phyloP scores from a whole-genome alignment of 64 coral and sea anemone species.

The Actinia tenebrosa region DNA sequence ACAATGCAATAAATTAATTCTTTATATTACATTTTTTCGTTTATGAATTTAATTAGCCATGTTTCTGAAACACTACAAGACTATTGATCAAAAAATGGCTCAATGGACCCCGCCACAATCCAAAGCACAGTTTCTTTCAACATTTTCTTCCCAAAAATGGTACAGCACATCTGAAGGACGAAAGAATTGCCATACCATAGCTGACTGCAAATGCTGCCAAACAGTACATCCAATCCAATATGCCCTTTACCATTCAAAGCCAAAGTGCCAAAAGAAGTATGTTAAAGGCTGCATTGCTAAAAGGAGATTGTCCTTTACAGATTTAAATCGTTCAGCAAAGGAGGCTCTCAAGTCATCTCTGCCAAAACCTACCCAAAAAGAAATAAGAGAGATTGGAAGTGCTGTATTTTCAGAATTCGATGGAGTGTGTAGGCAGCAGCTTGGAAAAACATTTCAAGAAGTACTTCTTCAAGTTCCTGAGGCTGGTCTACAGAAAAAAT shows the following conservation, averaged over 20 bases:
- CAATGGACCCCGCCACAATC: background rate
- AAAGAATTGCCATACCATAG: background rate
- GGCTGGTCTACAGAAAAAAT: background rate
- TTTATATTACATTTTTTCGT: background rate
- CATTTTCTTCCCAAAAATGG: constrained; percentile 3
- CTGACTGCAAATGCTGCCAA: background rate
- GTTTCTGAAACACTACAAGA: background rate
- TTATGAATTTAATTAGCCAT: background rate
- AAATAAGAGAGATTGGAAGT: constrained; percentile 14
- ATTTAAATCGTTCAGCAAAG: background rate
- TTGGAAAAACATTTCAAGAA: constrained; percentile 17
- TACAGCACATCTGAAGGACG: background rate
- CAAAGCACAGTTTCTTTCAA: background rate
- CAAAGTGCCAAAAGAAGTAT: background rate
- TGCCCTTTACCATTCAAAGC: background rate
- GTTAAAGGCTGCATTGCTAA: background rate
- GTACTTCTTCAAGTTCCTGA: constrained; percentile 21
- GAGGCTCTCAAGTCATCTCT: background rate
- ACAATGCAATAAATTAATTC: background rate
- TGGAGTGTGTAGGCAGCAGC: background rate
- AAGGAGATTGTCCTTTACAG: background rate
- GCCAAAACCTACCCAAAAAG: background rate
- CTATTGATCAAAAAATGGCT: background rate
- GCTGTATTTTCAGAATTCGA: constrained; percentile 2
- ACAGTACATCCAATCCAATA: background rate